Percentiles rank a stretch among this genome's conserved stretches.
These are phyloP conservation scores for Seira ritae DNA, from an alignment of 2,888 invertebrate species.

Conservation along the genomic window DNA sequence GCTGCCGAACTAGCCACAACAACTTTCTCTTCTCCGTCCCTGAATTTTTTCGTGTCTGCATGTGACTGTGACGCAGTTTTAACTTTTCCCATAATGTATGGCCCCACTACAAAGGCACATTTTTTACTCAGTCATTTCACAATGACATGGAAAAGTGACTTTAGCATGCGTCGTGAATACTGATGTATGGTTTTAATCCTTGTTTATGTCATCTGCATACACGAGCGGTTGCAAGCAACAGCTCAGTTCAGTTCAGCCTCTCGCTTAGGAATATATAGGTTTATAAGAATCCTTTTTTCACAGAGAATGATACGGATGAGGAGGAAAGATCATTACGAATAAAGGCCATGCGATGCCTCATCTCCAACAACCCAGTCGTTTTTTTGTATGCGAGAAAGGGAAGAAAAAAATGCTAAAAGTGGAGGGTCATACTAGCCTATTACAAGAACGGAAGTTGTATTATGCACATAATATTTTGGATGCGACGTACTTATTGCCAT, in stretches of 20 bases:
- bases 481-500: neutral
- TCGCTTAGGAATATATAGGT: neutral
- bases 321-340: neutral
- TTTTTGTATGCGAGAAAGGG: neutral
- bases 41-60: too few species aligned
- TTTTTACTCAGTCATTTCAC: too few species aligned
- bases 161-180: slow-evolving; percentile 30
- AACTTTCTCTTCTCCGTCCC: neutral
- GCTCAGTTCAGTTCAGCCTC: too few species aligned
- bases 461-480: neutral
- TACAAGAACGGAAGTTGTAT: neutral
- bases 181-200: slow-evolving; percentile 35
- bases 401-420: too few species aligned
- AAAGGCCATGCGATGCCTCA: too few species aligned
- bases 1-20: neutral
- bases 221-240: slow-evolving; percentile 6
- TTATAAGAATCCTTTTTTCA: too few species aligned
- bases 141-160: slow-evolving; percentile 20
- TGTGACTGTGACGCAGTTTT: too few species aligned
- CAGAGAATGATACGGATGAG: neutral
- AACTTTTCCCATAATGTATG: too few species aligned
- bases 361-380: too few species aligned
- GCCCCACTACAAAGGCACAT: too few species aligned
- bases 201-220: slow-evolving; percentile 25
- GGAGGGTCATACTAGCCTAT: too few species aligned